Percentiles rank a stretch among this genome's conserved stretches.
These are phyloP conservation scores for Muschampia plurimacula DNA, from an alignment of 2,888 invertebrate genomes.

Conservation along the genomic window DNA sequence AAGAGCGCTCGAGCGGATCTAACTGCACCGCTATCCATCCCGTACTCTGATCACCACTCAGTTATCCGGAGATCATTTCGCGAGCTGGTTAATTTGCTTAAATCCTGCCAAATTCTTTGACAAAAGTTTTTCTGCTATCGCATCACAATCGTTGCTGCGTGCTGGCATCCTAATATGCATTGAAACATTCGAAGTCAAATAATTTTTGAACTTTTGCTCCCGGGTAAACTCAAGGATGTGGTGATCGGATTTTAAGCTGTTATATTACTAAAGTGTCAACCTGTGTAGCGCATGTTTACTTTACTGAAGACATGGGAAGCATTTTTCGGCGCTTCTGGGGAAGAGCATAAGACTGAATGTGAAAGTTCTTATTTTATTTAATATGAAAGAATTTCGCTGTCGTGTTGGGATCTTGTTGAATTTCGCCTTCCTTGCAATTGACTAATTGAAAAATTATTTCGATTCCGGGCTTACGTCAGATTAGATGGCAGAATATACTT, in stretches of 20 bases:
- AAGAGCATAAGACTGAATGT: conserved; percentile 6
- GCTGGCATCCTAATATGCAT: not conserved
- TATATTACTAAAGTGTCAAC: not conserved
- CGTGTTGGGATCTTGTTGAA: not conserved
- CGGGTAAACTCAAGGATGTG: not conserved
- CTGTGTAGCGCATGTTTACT: conserved; percentile 56
- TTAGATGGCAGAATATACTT: not conserved
- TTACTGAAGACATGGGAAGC: conserved; percentile 64
- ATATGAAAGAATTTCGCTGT: not conserved
- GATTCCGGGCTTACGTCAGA: no score
- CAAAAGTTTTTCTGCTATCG: not conserved
- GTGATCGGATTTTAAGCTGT: not conserved
- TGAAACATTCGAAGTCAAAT: not conserved
- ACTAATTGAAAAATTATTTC: no score
- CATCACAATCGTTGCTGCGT: not conserved
- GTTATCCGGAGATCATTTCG: conserved; percentile 19
- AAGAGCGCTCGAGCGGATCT: conserved; percentile 50
- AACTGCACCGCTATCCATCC: conserved; percentile 45
- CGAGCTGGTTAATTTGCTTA: conserved; percentile 20
- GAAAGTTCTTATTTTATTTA: not conserved
- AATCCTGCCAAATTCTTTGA: not conserved
- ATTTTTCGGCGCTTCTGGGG: conserved; percentile 46
- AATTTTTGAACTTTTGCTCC: not conserved
- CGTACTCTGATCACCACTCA: conserved; percentile 18
- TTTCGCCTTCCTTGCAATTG: not conserved